Evolutionary conservation across 92 coral and sea anemone species (phyloP).

Genomic region (Parazoanthus swiftii): DNA sequence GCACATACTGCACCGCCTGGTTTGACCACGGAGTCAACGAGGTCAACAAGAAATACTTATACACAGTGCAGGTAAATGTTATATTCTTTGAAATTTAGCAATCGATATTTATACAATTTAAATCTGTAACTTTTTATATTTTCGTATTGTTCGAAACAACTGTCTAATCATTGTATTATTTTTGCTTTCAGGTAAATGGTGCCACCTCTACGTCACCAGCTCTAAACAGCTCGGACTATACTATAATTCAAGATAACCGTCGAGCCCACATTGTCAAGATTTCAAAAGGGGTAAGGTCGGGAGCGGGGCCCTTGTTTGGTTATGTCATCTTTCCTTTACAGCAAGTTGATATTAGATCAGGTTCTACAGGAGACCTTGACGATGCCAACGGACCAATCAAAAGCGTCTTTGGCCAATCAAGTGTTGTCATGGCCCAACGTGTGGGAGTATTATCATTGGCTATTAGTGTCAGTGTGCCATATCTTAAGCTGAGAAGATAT

Average conservation of each 20-base stretch:
- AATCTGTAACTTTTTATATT: background rate
- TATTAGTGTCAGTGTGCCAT: background rate
- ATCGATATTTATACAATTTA: background rate
- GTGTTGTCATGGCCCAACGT: background rate
- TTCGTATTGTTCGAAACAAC: background rate
- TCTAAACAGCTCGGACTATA: background rate
- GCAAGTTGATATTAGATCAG: background rate
- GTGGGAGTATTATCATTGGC: background rate
- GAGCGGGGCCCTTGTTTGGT: background rate
- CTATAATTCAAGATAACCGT: background rate
- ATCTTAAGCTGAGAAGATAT: background rate
- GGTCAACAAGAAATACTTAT: background rate
- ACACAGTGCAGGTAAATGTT: background rate
- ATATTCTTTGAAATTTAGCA: background rate
- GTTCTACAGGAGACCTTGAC: background rate
- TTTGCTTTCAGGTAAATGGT: conserved; percentile 1
- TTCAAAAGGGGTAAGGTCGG: background rate
- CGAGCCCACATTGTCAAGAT: conserved; percentile 7
- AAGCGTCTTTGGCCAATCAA: background rate
- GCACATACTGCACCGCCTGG: too few species aligned
- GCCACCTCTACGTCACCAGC: background rate
- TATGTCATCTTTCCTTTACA: background rate
- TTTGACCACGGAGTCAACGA: background rate
- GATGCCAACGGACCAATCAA: background rate
- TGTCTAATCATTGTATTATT: background rate